Percentiles rank a stretch among this genome's conserved stretches.
Conservation (phyloP, 2,113 vertebrate species). For the Menura novaehollandiae region DNA sequence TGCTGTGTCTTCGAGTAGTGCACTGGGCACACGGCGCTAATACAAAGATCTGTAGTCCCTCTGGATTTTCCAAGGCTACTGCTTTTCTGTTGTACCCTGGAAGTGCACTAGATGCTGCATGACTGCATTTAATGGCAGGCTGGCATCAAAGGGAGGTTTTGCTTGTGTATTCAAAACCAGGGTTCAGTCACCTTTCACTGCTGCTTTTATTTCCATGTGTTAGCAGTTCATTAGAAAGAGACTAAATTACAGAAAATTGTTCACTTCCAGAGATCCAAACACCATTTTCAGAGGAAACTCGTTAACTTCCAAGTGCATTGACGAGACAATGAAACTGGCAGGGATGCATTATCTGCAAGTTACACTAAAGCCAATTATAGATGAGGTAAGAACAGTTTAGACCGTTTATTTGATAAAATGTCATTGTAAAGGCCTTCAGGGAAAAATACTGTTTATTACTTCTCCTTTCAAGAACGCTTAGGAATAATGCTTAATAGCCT, state of each 20-base stretch:
- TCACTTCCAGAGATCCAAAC: conserved; percentile 89
- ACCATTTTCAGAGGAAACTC: conserved; percentile 99
- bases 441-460: neutral
- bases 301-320: conserved; percentile 96
- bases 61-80: neutral
- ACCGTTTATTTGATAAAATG: neutral
- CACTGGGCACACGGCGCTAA: neutral
- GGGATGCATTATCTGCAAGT: conserved; percentile 98
- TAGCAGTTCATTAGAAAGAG: neutral
- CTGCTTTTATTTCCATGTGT: neutral
- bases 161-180: neutral
- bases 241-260: conserved; percentile 9
- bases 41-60: neutral
- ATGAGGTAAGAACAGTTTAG: conserved; percentile 81
- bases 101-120: neutral
- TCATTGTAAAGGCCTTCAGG: neutral
- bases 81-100: neutral
- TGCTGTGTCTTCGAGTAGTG: neutral
- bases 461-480: neutral
- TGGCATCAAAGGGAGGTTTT: neutral
- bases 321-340: conserved; percentile 97
- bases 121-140: neutral
- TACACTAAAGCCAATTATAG: conserved; percentile 92
- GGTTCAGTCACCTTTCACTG: neutral
- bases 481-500: neutral